phyloP scores from a whole-genome alignment of 1,140 invertebrate species.

The Harlomillsia oculata region DNA sequence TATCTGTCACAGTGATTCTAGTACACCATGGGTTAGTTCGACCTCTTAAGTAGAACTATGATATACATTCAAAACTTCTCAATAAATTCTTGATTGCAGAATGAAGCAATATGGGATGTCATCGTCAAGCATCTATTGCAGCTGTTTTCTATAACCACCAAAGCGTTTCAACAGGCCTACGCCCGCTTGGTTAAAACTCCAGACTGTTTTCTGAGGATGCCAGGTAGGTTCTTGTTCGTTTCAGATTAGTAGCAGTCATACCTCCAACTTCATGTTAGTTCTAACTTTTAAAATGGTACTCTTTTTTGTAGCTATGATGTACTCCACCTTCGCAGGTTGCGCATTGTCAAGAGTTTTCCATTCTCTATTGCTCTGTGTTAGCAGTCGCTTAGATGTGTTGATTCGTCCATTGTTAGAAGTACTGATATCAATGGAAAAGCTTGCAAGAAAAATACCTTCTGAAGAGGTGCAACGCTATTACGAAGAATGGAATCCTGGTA shows the following conservation, averaged over 20 bases:
- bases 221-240: too few species aligned
- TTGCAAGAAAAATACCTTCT: conserved; percentile 47
- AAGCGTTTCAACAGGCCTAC: too few species aligned
- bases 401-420: conserved; percentile 37
- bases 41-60: too few species aligned
- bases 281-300: too few species aligned
- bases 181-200: too few species aligned
- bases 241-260: too few species aligned
- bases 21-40: not conserved
- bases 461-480: conserved; percentile 39
- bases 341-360: conserved; percentile 51
- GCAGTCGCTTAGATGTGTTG: conserved; percentile 25
- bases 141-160: conserved; percentile 6
- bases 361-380: conserved; percentile 48
- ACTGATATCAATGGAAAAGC: conserved; percentile 46
- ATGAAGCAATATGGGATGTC: conserved; percentile 9
- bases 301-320: conserved; percentile 16
- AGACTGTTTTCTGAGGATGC: too few species aligned
- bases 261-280: too few species aligned
- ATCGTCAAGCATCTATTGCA: conserved; percentile 12
- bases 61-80: too few species aligned
- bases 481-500: conserved; percentile 38
- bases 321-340: conserved; percentile 40
- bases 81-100: too few species aligned
- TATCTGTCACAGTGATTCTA: conserved; percentile 17